Conservation (phyloP, 2,797 vertebrate genomes). For the Cyprinella venusta region DNA sequence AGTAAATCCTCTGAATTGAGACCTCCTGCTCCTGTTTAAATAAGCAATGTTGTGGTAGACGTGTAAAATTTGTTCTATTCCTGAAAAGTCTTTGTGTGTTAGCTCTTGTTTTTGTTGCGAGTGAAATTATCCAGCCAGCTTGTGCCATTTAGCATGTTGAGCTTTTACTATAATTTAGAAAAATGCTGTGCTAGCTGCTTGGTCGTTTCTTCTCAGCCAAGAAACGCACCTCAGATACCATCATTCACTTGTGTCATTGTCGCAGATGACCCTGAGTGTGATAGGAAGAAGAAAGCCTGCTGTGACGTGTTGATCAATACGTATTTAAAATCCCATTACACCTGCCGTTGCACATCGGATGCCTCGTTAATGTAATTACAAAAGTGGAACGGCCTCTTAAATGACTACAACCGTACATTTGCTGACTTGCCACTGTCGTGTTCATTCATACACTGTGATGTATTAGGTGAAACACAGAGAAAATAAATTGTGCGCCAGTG, state of each 20-base stretch:
- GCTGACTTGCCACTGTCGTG: constrained; percentile 45
- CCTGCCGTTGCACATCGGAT: constrained; percentile 56
- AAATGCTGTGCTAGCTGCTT: constrained; percentile 34
- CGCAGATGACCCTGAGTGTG: constrained; percentile 54
- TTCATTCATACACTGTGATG: constrained; percentile 45
- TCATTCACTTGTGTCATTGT: constrained; percentile 48
- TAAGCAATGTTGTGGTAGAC: background rate
- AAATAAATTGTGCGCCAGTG: background rate
- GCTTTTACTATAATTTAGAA: constrained; percentile 17
- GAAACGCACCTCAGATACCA: constrained; percentile 37
- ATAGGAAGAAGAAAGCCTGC: constrained; percentile 53
- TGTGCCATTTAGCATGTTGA: constrained; percentile 4
- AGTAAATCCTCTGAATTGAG: constrained; percentile 51
- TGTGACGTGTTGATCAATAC: constrained; percentile 64
- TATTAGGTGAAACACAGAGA: constrained; percentile 3
- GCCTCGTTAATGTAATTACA: constrained; percentile 64
- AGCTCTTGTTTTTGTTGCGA: background rate
- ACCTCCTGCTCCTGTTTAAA: constrained; percentile 39
- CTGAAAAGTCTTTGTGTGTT: background rate
- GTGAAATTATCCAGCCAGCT: background rate
- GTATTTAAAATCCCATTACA: constrained; percentile 65
- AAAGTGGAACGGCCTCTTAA: constrained; percentile 60
- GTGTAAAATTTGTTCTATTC: constrained; percentile 14
- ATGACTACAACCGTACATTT: constrained; percentile 57
- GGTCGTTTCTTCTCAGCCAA: constrained; percentile 3